phyloP scores from a whole-genome alignment of 2,113 vertebrate genomes.

The Noctilio leporinus region DNA sequence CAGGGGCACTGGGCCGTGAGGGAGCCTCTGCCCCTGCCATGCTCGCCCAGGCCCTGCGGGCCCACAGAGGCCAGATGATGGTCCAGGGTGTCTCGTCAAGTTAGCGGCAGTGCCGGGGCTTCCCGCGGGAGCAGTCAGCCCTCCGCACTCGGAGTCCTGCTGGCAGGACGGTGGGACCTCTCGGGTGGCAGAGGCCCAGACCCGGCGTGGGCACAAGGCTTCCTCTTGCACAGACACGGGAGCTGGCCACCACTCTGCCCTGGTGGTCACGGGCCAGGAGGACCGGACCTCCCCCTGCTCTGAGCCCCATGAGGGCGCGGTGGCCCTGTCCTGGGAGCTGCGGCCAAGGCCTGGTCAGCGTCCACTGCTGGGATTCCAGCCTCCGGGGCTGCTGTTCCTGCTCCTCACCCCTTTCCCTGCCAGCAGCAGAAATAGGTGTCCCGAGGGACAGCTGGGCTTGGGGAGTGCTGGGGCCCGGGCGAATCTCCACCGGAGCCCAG shows the following conservation, averaged over 20 bases:
- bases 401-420: not conserved
- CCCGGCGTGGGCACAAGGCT: accelerated
- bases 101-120: too few relatives aligned
- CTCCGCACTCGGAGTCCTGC: too few relatives aligned
- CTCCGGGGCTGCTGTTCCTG: not conserved
- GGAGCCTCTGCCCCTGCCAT: not conserved
- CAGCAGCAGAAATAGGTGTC: too few relatives aligned
- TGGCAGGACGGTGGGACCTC: too few relatives aligned
- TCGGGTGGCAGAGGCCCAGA: not conserved
- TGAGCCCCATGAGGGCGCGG: not conserved
- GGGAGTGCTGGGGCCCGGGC: not conserved
- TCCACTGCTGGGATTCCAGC: not conserved
- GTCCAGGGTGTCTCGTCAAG: not conserved
- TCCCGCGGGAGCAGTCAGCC: not conserved
- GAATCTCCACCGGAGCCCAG: not conserved
- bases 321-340: not conserved
- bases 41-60: not conserved
- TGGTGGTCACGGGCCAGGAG: not conserved
- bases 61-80: accelerated
- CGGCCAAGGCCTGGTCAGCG: too few relatives aligned
- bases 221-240: accelerated
- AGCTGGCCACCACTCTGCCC: not conserved
- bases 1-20: too few relatives aligned
- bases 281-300: too few relatives aligned
- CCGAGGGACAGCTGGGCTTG: not conserved